These are phyloP conservation scores for Petrolisthes cinctipes DNA, from an alignment of 2,888 invertebrate genomes.

Conservation along the genomic window DNA sequence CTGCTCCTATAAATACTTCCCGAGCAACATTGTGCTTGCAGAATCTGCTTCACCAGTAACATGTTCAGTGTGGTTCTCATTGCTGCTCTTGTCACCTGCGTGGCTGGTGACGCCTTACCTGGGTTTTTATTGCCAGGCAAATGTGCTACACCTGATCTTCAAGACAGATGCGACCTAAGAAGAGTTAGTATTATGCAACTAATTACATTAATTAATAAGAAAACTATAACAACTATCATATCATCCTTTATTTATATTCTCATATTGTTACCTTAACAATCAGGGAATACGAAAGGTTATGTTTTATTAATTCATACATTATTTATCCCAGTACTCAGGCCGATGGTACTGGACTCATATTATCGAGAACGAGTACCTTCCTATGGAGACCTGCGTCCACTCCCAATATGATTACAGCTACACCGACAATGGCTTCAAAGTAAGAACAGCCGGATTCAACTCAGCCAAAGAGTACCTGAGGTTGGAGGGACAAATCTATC, in stretches of 20 bases:
- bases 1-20: too few relatives aligned
- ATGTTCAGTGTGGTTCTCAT: neutral
- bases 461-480: conserved; percentile 16
- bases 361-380: conserved; percentile 34
- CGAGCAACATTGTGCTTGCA: too few relatives aligned
- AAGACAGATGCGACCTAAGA: conserved; percentile 14
- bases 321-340: conserved; percentile 18
- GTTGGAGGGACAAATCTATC: conserved; percentile 28
- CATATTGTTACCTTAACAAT: too few relatives aligned
- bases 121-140: neutral
- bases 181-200: neutral
- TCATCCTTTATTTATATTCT: too few relatives aligned
- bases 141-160: conserved; percentile 7
- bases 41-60: too few relatives aligned
- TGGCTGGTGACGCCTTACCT: neutral
- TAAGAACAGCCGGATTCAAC: conserved; percentile 36
- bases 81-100: conserved; percentile 1
- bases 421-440: conserved; percentile 28
- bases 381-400: conserved; percentile 21
- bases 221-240: too few relatives aligned
- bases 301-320: too few relatives aligned
- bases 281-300: too few relatives aligned
- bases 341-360: conserved; percentile 35
- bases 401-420: conserved; percentile 33
- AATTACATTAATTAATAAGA: too few relatives aligned